phyloP scores from a whole-genome alignment of 2,113 vertebrate genomes.

The Caranx ignobilis region DNA sequence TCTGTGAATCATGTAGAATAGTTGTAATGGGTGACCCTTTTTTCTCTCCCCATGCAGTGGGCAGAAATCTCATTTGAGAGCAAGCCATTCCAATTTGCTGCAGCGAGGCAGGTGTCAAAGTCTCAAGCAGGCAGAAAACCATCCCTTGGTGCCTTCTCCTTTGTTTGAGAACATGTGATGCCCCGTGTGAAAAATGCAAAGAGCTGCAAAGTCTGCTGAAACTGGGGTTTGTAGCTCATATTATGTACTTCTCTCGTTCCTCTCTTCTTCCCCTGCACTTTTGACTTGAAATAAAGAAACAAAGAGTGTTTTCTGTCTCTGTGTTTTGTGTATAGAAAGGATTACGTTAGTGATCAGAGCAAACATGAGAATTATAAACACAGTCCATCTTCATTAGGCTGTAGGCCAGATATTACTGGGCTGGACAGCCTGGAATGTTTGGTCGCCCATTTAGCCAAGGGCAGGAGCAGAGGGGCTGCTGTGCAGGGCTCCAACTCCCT shows the following conservation, averaged over 20 bases:
- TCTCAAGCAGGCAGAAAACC: conserved; percentile 82
- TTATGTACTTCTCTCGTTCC: conserved; percentile 18
- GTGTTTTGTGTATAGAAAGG: conserved; percentile 75
- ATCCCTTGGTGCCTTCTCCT: conserved; percentile 77
- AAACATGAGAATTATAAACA: conserved; percentile 84
- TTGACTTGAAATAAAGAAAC: conserved; percentile 59
- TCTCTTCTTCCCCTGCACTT: conserved; percentile 47
- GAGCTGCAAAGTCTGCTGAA: conserved; percentile 61
- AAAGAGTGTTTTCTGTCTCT: conserved; percentile 72
- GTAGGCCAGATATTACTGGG: conserved; percentile 81
- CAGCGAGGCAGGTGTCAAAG: conserved; percentile 83
- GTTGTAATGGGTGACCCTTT: conserved; percentile 82
- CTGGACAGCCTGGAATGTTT: conserved; percentile 86
- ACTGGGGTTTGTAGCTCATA: conserved; percentile 51
- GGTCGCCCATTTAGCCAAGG: conserved; percentile 85
- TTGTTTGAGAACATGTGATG: conserved; percentile 79
- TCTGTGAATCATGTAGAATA: conserved; percentile 83
- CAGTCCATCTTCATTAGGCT: conserved; percentile 84
- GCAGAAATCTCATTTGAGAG: conserved; percentile 83
- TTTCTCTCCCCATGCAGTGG: conserved; percentile 68
- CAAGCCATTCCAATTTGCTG: conserved; percentile 80
- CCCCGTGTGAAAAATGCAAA: conserved; percentile 76
- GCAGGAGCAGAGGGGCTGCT: conserved; percentile 85
- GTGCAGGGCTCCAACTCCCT: conserved; percentile 82
- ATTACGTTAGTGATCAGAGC: conserved; percentile 83